Base-by-base conservation (phyloP, 1,140 invertebrate genomes). In the Neoseiulus cucumeris region DNA sequence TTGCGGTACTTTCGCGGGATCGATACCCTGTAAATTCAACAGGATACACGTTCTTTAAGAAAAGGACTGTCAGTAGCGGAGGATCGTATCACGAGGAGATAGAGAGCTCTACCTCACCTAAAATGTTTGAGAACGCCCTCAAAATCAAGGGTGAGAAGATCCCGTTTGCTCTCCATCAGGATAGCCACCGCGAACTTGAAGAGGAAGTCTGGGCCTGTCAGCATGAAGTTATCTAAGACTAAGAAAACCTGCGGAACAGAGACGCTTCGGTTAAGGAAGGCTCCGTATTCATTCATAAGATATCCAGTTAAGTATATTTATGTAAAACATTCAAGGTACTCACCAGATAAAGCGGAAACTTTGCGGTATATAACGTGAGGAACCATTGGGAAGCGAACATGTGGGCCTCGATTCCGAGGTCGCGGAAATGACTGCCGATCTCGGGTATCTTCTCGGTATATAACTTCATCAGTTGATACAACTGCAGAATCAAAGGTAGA, bases 371-470 rank as follows among this genome's bases (percentile, higher is more conserved):
- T 14, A 98, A 78, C 0, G 95, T 98, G 25, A 99, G 83, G 80
- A 99, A 98, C 96, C 96, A 99, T 79, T 99, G 95, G 39, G 89
- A 92, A 25, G 93, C 95, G 77, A 91, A 99, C 95, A 98, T 99
- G 78, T 98, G 95, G 65, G 91, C 87, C 77, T 98, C 95, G 47
- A 98, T 65, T 9, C 68, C 67, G 73, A 91, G 83, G 73, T 89
- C 86, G 69, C 80, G 80, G 77, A 98, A 97, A 77, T 98, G 95
- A 67, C 84, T 82, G 72, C 85, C 86, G 44, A 98, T 75, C 69
- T 94, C 89, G 0, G 85, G 84, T 59, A 96, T 74, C 76, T 95
- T 88, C 76, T 98, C 92, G 17, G 25, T 59, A 20, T 59, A 59
- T 25, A 59, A 20, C 51, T 77, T 59, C 12, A 33, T 33, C 17